Evolutionary conservation across 2,797 vertebrate genomes (phyloP).

Genomic region (Falco naumanni): DNA sequence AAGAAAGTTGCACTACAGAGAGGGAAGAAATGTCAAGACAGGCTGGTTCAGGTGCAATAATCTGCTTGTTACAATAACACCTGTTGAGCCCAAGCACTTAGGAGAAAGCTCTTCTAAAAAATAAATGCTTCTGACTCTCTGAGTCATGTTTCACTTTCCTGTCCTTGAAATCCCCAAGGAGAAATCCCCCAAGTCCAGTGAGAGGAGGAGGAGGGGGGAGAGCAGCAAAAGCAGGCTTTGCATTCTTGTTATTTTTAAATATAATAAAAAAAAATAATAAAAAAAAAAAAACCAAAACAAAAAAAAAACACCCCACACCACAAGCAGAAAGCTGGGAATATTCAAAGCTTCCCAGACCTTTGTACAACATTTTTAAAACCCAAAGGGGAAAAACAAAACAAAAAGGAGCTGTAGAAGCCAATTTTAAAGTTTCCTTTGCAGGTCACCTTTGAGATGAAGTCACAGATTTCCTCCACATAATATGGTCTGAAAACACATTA

Average conservation of each 20-base stretch:
- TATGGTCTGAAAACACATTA: slow-evolving; percentile 2
- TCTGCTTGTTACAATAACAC: not conserved
- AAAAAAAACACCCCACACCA: not conserved
- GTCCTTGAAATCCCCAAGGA: slow-evolving; percentile 28
- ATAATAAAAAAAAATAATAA: slow-evolving; percentile 8
- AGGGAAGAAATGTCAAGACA: not conserved
- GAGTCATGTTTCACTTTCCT: slow-evolving; percentile 1
- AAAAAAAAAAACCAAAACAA: slow-evolving; percentile 7
- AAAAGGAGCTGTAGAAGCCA: not conserved
- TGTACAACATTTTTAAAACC: slow-evolving; percentile 22
- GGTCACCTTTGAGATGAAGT: slow-evolving; percentile 20
- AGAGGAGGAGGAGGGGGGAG: not conserved
- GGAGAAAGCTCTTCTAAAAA: not conserved
- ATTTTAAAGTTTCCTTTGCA: slow-evolving; percentile 31
- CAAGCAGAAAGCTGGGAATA: slow-evolving; percentile 32
- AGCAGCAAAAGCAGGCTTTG: not conserved
- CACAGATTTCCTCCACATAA: slow-evolving; percentile 18
- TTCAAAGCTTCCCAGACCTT: slow-evolving; percentile 32
- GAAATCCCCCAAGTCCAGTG: not conserved
- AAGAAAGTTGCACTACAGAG: not conserved
- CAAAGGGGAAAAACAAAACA: slow-evolving; percentile 35
- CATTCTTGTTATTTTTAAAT: slow-evolving; percentile 49
- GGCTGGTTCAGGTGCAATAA: not conserved
- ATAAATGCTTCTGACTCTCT: not conserved
- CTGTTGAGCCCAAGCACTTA: not conserved